Evolutionary conservation across 2,888 invertebrate genomes (phyloP), one percentile per base, ranked within the genome.

Genomic region (Acronicta alni): DNA sequence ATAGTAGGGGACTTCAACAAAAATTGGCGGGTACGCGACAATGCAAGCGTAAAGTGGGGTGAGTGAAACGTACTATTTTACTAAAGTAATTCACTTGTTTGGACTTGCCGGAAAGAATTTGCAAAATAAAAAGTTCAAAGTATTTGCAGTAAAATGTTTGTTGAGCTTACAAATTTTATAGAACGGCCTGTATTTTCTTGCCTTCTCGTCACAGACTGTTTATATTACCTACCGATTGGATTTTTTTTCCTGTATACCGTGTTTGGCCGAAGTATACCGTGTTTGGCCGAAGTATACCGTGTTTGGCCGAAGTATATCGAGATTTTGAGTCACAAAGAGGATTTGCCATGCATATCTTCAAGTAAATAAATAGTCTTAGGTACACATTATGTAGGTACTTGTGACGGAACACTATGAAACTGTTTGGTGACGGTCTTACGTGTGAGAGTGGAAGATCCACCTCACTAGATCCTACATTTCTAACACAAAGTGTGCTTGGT

Each of bases 71-170:
- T 77, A 79, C 68, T 79, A 77, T 79, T 79, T 75, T 59, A 63
- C 57, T 68, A 79, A 73, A 79, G 79, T 76, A 77, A 77, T 79
- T 73, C 79, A 71, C 74, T 79, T 79, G 77, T 73, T 77, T 67
- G 74, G 70, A 62, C 65, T 77, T 64, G 23, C 52, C 45, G 47
- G 67, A 60, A 16, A 53, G 63, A 63, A 75, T 72, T 75, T 67
- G 59, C 44, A 48, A 59, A 60, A 64, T 69, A 77, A 73, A 73
- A 75, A 68, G 53, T 71, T 58, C 42, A 46, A 57, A 57, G 59
- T 52, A 45, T 57, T 61, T 37, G 46, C 51, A 53, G 63, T 59
- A 53, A 58, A 64, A 57, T 57, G 53, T 67, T 61, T 45, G 72
- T 55, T 43, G 49, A 39, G 39, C 58, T 64, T 46, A 35, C 14